Base-by-base conservation (phyloP, 2,797 vertebrate genomes). In the Distichodus sexfasciatus region DNA sequence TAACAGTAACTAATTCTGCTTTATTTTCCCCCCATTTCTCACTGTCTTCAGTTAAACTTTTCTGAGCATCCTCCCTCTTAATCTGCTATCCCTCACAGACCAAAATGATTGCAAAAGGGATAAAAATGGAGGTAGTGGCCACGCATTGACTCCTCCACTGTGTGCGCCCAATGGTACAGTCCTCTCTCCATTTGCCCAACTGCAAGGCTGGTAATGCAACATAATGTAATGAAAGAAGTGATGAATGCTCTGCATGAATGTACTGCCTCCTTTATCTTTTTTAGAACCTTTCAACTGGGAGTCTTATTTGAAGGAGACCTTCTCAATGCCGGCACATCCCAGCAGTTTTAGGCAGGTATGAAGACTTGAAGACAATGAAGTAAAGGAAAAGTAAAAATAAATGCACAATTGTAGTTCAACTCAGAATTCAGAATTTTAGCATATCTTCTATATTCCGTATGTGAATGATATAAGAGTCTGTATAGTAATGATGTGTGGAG, bases 331-430 rank as follows among this genome's bases (percentile, higher is more conserved):
- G 78, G 96, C 96, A 2, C 93, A 96, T 31, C 86, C 93, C 0
- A 90, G 90, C 44, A 96, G 87, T 86, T 99, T 98, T 84, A 94
- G 91, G 93, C 97, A 99, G 94, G 96, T 98, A 94, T 3, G 5
- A 62, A 6, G n/a, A 47, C n/a, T 41, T 60, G 36, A 36, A 14
- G 31, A 15, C 26, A 7, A 19, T 26, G 11, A 11, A n/a, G n/a
- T n/a, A n/a, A n/a, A n/a, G n/a, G n/a, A n/a, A n/a, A n/a, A n/a
- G n/a, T n/a, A n/a, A n/a, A n/a, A n/a, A n/a, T n/a, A n/a, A n/a
- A n/a, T n/a, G n/a, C n/a, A n/a, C n/a, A n/a, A n/a, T n/a, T n/a
- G n/a, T n/a, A n/a, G n/a, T n/a, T n/a, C n/a, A n/a, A n/a, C n/a
- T n/a, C n/a, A n/a, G n/a, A n/a, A n/a, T n/a, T n/a, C n/a, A n/a